phyloP scores from a whole-genome alignment of 2,797 vertebrate genomes.

The Hyperoplus immaculatus region DNA sequence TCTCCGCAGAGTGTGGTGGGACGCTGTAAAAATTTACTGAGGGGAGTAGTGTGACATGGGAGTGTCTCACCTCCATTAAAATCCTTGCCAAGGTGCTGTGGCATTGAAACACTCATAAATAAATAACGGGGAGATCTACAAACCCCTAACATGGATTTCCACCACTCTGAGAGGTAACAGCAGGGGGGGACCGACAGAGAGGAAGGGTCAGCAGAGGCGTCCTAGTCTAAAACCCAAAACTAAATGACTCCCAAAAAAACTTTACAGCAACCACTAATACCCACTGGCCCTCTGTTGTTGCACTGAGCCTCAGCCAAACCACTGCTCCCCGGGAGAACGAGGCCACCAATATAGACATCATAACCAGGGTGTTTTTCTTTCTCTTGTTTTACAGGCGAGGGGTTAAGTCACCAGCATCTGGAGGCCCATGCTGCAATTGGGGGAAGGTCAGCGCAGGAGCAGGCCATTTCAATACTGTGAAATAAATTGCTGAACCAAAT shows the following conservation, averaged over 20 bases:
- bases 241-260: conserved; percentile 68
- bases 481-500: conserved; percentile 66
- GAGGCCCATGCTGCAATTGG: conserved; percentile 66
- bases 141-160: conserved; percentile 71
- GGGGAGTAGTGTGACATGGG: conserved; percentile 82
- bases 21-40: conserved; percentile 85
- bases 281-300: conserved; percentile 62
- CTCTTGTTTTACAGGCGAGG: conserved; percentile 80
- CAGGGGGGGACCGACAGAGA: conserved; percentile 31
- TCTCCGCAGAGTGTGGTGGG: conserved; percentile 79
- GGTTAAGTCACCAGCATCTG: conserved; percentile 83
- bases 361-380: conserved; percentile 80
- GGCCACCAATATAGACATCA: conserved; percentile 81
- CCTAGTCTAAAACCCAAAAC: conserved; percentile 69
- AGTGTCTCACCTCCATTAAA: conserved; percentile 85
- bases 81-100: conserved; percentile 77
- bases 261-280: conserved; percentile 80
- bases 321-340: conserved; percentile 66
- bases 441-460: conserved; percentile 72
- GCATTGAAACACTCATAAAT: conserved; percentile 82
- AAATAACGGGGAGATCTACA: conserved; percentile 73
- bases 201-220: conserved; percentile 58
- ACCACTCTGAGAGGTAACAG: conserved; percentile 35
- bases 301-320: conserved; percentile 70
- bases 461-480: conserved; percentile 59